phyloP scores from a whole-genome alignment of 2,113 vertebrate species.

The Galemys pyrenaicus region DNA sequence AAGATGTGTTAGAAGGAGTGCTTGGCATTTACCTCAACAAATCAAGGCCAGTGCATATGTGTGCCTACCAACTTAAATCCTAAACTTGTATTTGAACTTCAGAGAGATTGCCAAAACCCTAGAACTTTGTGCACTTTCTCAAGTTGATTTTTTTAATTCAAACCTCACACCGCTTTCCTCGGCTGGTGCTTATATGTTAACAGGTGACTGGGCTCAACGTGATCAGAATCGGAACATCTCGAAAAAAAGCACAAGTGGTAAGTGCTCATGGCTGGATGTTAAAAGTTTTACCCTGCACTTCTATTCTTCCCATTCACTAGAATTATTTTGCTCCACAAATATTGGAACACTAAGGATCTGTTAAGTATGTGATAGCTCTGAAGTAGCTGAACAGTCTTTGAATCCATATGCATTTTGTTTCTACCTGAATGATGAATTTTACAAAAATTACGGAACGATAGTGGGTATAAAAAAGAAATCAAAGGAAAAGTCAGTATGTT shows the following conservation, averaged over 20 bases:
- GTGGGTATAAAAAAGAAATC: neutral
- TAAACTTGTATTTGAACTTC: neutral
- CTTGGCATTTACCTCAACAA: neutral
- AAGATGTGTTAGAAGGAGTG: neutral
- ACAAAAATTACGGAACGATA: neutral
- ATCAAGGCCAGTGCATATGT: neutral
- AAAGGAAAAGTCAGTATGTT: neutral
- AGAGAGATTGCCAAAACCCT: neutral
- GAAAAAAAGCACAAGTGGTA: constrained; percentile 60
- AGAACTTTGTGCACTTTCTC: neutral
- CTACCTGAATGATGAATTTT: neutral
- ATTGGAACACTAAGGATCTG: neutral
- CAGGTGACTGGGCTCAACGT: constrained; percentile 80
- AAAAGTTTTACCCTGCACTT: neutral
- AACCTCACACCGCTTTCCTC: neutral
- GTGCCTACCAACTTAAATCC: neutral
- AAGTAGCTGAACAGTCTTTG: neutral
- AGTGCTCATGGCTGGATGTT: constrained; percentile 18
- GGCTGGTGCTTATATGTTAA: neutral
- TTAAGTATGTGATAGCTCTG: neutral
- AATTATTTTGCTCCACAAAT: neutral
- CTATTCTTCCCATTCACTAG: neutral
- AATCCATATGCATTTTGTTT: neutral
- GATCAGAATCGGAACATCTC: constrained; percentile 75
- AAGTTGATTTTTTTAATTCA: neutral